These are phyloP conservation scores for Brevimyrus niger DNA, from an alignment of 2,113 vertebrate genomes.

Conservation along the genomic window DNA sequence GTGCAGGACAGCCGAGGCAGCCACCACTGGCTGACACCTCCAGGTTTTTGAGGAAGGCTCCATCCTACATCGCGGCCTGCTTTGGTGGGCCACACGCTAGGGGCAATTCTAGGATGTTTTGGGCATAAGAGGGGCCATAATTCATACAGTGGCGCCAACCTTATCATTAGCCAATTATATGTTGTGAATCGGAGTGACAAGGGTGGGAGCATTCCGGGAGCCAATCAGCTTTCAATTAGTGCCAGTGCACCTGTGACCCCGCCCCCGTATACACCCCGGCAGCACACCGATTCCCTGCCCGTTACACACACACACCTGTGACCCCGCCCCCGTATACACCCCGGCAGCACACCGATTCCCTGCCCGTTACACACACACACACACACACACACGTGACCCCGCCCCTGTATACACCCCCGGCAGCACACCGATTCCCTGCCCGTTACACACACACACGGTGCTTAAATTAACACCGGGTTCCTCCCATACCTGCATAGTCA, in stretches of 20 bases:
- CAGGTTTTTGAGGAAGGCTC: neutral
- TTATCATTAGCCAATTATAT: neutral
- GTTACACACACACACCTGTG: neutral
- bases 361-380: neutral
- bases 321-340: neutral
- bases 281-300: neutral
- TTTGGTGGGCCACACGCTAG: neutral
- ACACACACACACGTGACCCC: no score
- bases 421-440: neutral
- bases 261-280: neutral
- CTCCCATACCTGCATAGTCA: slow-evolving; percentile 88
- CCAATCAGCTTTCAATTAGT: neutral
- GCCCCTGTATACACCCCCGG: neutral
- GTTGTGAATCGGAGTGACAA: neutral
- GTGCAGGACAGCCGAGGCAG: neutral
- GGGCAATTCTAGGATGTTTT: neutral
- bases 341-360: neutral
- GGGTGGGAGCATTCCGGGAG: neutral
- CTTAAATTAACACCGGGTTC: neutral
- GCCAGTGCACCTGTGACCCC: no score
- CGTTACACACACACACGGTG: neutral
- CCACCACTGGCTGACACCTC: neutral
- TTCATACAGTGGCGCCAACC: neutral
- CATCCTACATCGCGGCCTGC: neutral
- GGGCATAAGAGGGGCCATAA: neutral